These are phyloP conservation scores for Ateles fusciceps DNA, from an alignment of 2,797 vertebrate genomes.

Conservation along the genomic window DNA sequence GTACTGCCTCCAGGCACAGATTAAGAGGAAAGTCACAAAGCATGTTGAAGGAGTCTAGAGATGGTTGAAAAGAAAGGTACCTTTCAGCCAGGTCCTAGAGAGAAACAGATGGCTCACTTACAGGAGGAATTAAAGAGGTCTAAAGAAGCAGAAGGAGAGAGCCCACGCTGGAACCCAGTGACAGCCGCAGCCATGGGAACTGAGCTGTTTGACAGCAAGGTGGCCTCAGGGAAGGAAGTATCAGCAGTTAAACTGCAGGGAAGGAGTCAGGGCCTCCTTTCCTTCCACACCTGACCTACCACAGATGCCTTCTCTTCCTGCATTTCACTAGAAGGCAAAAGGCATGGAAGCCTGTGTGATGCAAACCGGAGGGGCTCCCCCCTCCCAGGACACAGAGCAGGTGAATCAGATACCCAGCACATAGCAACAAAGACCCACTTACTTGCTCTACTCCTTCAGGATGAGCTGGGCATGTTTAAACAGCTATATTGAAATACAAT, in stretches of 20 bases:
- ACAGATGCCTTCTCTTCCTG: not conserved
- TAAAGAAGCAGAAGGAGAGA: not conserved
- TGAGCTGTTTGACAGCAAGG: too few relatives aligned
- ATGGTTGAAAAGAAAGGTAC: not conserved
- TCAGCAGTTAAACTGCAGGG: not conserved
- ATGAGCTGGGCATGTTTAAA: not conserved
- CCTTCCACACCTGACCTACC: too few relatives aligned
- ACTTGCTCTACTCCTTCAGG: not conserved
- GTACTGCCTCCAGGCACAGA: not conserved
- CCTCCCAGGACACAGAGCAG: not conserved
- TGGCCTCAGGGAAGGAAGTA: not conserved
- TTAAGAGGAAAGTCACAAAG: not conserved
- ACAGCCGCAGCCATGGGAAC: not conserved
- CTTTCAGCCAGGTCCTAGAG: not conserved
- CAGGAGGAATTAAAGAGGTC: not conserved
- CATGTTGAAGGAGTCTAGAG: not conserved
- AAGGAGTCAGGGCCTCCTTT: not conserved
- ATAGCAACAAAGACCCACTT: too few relatives aligned
- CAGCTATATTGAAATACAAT: not conserved
- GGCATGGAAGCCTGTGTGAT: too few relatives aligned
- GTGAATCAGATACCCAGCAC: not conserved
- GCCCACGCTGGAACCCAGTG: too few relatives aligned
- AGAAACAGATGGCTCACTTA: not conserved
- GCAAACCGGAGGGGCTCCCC: not conserved
- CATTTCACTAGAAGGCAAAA: not conserved